Evolutionary conservation across 2,113 vertebrate species (phyloP), one percentile per base, ranked within the genome.

Genomic region (Eira barbara): DNA sequence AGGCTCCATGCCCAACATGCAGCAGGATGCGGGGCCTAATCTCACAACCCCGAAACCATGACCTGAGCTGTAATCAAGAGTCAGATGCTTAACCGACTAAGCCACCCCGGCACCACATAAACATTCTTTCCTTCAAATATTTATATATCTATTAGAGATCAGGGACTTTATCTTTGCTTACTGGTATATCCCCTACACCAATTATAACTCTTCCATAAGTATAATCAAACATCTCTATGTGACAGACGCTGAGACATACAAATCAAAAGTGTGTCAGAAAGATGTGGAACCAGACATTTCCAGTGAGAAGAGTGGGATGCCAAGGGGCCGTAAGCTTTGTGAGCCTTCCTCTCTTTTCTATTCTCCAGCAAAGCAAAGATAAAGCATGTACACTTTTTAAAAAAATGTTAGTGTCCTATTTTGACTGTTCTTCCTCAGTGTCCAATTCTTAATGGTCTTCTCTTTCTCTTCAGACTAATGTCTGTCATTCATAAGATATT

Each of bases 331-430:
- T 34, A 11, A 73, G 52, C 17, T 45, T 3, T 10, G 6, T 27
- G 15, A 76, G 17, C 8, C n/a, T 74, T 92, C 67, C 47, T 94
- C 47, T 79, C 13, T 71, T 45, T 59, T n/a, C 55, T 73, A 17
- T 69, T 90, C 80, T 80, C n/a, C 57, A 45, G 18, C 8, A 87
- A 92, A 97, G 42, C n/a, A 89, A 84, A 95, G 61, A 36, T n/a
- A 79, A 61, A 47, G 0, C 74, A 31, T 34, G 57, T 12, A 23
- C 11, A 55, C 5, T 23, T 39, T 78, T 91, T 67, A 0, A 61
- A 12, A 61, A 61, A 61, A 61, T 61, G 25, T 25, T 4, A 61
- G 25, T 36, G 2, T 78, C 67, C 49, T 47, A 14, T 78, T 63
- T 83, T 76, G 55, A 71, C 59, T 80, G 39, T 4, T 90, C 82